Evolutionary conservation across 2,888 invertebrate species (phyloP).

Genomic region (Celastrina argiolus): DNA sequence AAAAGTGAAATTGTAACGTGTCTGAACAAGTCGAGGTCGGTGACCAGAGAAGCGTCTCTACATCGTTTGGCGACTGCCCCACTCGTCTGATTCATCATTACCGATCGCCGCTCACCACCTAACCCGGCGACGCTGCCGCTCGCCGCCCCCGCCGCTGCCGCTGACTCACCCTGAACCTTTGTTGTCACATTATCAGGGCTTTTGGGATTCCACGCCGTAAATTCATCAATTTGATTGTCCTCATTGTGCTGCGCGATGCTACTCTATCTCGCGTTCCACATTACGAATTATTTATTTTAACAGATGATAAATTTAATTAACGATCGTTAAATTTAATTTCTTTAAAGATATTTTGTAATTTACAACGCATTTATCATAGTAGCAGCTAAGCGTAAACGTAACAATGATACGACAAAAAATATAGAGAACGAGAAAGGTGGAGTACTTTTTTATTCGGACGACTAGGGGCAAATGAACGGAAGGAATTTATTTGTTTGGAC

Average conservation of each 20-base stretch:
- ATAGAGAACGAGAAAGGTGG: background rate
- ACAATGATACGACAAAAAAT: background rate
- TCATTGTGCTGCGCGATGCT: background rate
- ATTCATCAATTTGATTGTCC: background rate
- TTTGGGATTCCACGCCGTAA: slow-evolving; percentile 10
- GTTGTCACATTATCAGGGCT: slow-evolving; percentile 26
- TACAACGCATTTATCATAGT: background rate
- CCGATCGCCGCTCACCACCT: slow-evolving; percentile 44
- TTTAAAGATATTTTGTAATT: background rate
- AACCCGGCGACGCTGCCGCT: slow-evolving; percentile 39
- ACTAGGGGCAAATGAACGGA: slow-evolving; percentile 55
- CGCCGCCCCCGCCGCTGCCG: too few relatives aligned
- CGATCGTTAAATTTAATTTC: background rate
- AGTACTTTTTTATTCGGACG: slow-evolving; percentile 46
- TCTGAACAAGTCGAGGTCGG: slow-evolving; percentile 72
- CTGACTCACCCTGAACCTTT: slow-evolving; percentile 43
- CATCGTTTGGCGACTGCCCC: slow-evolving; percentile 52
- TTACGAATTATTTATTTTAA: background rate
- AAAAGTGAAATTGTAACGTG: slow-evolving; percentile 75
- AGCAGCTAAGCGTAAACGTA: background rate
- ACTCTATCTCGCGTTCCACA: background rate
- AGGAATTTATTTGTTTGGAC: slow-evolving; percentile 50
- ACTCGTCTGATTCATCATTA: slow-evolving; percentile 62
- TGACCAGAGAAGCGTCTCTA: slow-evolving; percentile 57
- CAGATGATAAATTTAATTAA: background rate